phyloP scores from a whole-genome alignment of 2,797 vertebrate species.

The Buphagus erythrorhynchus region DNA sequence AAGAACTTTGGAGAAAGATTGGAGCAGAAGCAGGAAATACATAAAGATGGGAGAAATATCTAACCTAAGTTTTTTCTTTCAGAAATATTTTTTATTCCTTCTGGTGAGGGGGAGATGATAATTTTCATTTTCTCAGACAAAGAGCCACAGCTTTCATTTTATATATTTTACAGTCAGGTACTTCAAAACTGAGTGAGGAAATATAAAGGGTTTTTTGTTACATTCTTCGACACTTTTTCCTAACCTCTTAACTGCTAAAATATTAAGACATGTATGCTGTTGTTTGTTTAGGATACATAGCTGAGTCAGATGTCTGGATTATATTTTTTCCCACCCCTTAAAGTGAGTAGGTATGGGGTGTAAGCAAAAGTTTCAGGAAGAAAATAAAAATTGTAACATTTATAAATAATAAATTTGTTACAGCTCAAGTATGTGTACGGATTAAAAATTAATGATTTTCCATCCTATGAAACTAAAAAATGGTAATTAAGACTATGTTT shows the following conservation, averaged over 20 bases:
- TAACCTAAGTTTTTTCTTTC: not conserved
- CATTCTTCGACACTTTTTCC: not conserved
- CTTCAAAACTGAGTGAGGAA: not conserved
- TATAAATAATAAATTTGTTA: not conserved
- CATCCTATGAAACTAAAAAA: not conserved
- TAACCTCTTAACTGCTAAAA: not conserved
- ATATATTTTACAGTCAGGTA: not conserved
- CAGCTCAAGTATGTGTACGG: not conserved
- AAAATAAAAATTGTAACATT: not conserved
- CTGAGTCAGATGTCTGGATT: not conserved
- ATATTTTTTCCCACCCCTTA: not conserved
- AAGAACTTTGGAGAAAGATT: not conserved
- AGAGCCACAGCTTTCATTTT: not conserved
- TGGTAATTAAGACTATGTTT: not conserved
- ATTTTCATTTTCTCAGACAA: not conserved
- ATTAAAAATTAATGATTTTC: not conserved
- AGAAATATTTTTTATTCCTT: not conserved
- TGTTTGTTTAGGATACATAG: not conserved
- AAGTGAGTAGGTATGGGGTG: fast-evolving
- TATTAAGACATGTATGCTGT: not conserved
- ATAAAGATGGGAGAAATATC: not conserved
- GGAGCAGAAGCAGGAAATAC: not conserved
- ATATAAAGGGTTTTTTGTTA: not conserved
- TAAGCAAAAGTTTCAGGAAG: not conserved
- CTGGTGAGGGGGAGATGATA: fast-evolving